These are phyloP conservation scores for Sclerurus mexicanus DNA, from an alignment of 2,113 vertebrate species.

Conservation along the genomic window DNA sequence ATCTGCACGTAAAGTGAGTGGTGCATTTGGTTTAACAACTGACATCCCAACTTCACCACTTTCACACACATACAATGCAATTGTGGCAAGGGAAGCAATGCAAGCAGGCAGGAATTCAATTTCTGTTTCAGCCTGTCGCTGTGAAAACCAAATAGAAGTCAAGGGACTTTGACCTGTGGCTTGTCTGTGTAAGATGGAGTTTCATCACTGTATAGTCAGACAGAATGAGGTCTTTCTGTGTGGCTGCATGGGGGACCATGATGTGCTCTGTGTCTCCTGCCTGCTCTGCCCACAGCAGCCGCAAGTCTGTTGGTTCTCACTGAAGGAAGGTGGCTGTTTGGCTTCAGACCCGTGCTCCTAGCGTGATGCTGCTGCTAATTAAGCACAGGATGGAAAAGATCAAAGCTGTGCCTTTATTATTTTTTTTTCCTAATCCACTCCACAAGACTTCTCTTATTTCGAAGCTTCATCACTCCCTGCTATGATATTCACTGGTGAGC, in stretches of 20 bases:
- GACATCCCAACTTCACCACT: not conserved
- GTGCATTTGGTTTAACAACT: not conserved
- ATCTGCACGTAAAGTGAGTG: not conserved
- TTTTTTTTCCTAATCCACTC: too few relatives aligned
- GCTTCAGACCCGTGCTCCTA: not conserved
- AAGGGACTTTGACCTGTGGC: not conserved
- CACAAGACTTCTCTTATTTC: not conserved
- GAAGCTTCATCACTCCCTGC: not conserved
- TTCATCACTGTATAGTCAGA: not conserved
- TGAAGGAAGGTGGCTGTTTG: not conserved
- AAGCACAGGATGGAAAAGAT: not conserved
- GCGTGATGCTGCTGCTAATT: not conserved
- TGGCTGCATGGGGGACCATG: not conserved
- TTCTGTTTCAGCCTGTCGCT: not conserved
- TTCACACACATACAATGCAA: not conserved
- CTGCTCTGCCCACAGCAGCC: not conserved
- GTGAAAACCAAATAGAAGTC: not conserved
- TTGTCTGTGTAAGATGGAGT: not conserved
- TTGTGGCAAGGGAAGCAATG: not conserved
- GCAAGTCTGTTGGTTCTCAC: rapidly evolving
- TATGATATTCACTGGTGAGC: not conserved
- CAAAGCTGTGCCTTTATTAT: not conserved
- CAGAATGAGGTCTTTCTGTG: not conserved
- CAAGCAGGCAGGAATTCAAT: not conserved
- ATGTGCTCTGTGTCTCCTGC: not conserved